Percentiles rank a stretch among this genome's conserved stretches.
These are phyloP conservation scores for Azorinus chamasolen DNA, from an alignment of 2,888 invertebrate genomes.

Conservation along the genomic window DNA sequence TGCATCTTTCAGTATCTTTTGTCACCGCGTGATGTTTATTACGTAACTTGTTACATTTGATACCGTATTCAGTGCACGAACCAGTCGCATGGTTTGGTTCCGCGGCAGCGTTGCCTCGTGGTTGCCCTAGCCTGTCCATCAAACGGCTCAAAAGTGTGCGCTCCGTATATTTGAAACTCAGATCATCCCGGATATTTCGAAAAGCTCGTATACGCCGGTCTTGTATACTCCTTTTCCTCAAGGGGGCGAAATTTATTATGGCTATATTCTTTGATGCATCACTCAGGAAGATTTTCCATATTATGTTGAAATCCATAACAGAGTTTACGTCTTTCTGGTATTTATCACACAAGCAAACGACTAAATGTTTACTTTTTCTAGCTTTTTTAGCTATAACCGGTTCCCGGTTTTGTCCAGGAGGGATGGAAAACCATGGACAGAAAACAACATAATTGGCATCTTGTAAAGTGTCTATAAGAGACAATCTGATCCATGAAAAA, in stretches of 20 bases:
- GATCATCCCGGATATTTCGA: too few relatives aligned
- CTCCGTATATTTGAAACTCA: too few relatives aligned
- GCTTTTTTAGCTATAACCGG: background rate
- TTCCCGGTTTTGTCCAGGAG: background rate
- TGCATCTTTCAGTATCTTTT: too few relatives aligned
- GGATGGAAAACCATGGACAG: conserved; percentile 6
- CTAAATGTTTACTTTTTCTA: background rate
- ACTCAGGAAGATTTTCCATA: conserved; percentile 12
- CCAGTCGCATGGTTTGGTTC: too few relatives aligned
- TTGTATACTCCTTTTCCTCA: background rate
- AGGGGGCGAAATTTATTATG: too few relatives aligned
- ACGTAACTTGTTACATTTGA: too few relatives aligned
- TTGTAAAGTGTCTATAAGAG: background rate
- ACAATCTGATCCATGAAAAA: background rate
- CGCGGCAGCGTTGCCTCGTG: too few relatives aligned
- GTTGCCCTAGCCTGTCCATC: too few relatives aligned
- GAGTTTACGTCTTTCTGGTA: background rate
- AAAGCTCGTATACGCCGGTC: too few relatives aligned
- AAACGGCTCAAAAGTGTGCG: too few relatives aligned
- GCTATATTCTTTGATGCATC: conserved; percentile 1
- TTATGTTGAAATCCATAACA: conserved; percentile 12
- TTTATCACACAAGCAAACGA: conserved; percentile 15
- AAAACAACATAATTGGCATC: background rate
- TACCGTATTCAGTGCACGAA: too few relatives aligned
- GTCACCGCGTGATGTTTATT: too few relatives aligned